Percentiles rank a stretch among this genome's conserved stretches.
phyloP scores from a whole-genome alignment of 2,888 invertebrate species.

The Mythimna vitellina region DNA sequence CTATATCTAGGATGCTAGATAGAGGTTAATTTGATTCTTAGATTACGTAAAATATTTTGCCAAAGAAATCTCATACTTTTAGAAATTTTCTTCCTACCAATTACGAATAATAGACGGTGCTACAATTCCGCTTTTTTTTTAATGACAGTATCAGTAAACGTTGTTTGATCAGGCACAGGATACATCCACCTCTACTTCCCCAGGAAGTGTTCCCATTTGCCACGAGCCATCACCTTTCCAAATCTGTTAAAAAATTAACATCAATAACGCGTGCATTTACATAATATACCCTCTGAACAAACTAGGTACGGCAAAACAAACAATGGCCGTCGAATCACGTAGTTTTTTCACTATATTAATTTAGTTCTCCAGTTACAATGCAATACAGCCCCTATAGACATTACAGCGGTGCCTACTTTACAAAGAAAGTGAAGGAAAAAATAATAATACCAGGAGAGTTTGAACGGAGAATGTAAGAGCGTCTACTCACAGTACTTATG shows the following conservation, averaged over 20 bases:
- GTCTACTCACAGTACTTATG: conserved; percentile 85
- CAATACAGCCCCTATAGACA: conserved; percentile 78
- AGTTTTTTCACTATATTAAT: conserved; percentile 87
- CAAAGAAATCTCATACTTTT: not conserved
- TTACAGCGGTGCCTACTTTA: conserved; percentile 81
- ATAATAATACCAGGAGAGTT: conserved; percentile 82
- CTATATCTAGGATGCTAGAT: conserved; percentile 27
- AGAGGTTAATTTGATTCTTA: conserved; percentile 5
- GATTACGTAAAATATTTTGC: not conserved
- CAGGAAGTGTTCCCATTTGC: conserved; percentile 81
- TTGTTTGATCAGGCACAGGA: conserved; percentile 63
- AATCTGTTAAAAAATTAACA: conserved; percentile 82
- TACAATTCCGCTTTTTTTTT: conserved; percentile 1
- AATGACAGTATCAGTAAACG: conserved; percentile 45
- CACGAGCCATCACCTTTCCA: conserved; percentile 85
- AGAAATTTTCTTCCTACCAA: not conserved
- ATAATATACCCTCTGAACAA: conserved; percentile 87
- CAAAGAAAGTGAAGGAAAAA: conserved; percentile 84
- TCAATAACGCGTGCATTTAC: conserved; percentile 84
- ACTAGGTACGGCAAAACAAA: conserved; percentile 83
- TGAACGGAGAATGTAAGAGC: conserved; percentile 80
- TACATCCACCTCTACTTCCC: conserved; percentile 67
- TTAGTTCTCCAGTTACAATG: conserved; percentile 87
- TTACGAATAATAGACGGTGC: not conserved
- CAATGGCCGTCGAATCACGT: conserved; percentile 83